Evolutionary conservation across 2,888 invertebrate genomes (phyloP), one percentile per base, ranked within the genome.

Genomic region (Athrips mouffetella): DNA sequence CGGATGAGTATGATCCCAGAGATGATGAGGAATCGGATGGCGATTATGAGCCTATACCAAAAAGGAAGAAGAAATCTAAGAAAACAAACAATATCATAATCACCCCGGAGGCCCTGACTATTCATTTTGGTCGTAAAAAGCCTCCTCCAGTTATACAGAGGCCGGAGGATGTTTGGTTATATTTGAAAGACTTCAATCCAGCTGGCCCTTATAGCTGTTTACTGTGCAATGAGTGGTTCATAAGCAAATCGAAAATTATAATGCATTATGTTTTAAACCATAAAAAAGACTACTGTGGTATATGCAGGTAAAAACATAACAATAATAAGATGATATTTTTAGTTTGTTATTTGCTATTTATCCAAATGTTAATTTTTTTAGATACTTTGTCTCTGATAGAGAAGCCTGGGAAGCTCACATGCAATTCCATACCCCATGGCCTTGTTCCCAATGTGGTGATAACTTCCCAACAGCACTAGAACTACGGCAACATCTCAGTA

Each of bases 201-300:
- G 63, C 76, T 7, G 89, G 89, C 0, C 89, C 89, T 0, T 89
- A 85, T 51, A 87, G 82, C 53, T 89, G 89, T 51, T 66, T 88
- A 51, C 62, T 89, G 15, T 89, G 89, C 52, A 53, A 81, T 1
- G 88, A 87, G 49, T 89, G 89, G 84, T 89, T 89, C 51, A 80
- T 87, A 49, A 89, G 86, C 52, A 76, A 78, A 48, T 63, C 80
- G 0, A 89, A 89, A 72, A 73, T 89, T 45, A 71, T 88, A 5
- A 60, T 89, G 29, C 89, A 89, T 52, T 89, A 89, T 59, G 70
- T 87, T n/a, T 59, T 89, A n/a, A 86, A 89, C 57, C 89, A 89
- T 49, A 84, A 81, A 50, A 89, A 88, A 59, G 87, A 87, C 54
- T 89, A 78, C 56, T 89, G 89, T 66, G 88, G 89, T 6, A 88